Evolutionary conservation across 2,888 invertebrate genomes (phyloP).

Genomic region (Drosophila cracens): DNA sequence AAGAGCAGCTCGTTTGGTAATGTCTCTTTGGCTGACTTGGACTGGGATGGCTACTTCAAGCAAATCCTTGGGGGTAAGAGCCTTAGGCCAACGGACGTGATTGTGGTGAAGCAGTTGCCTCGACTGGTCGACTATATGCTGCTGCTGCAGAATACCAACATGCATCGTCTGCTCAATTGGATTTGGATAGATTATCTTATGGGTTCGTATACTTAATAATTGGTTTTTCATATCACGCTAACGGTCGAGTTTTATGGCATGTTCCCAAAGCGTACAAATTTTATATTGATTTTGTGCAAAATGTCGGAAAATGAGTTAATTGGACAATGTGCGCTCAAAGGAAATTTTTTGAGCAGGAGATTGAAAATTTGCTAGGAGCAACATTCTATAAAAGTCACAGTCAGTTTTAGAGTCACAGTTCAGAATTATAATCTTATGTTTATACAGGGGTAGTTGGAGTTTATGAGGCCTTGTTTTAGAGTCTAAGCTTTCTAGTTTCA

Average conservation of each 20-base stretch:
- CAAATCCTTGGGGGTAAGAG: slow-evolving; percentile 80
- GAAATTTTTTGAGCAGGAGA: not conserved
- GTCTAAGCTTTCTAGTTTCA: not conserved
- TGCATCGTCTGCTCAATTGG: slow-evolving; percentile 80
- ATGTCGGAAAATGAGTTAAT: not conserved
- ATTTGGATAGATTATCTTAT: slow-evolving; percentile 83
- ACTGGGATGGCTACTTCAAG: slow-evolving; percentile 82
- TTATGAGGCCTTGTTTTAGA: not conserved
- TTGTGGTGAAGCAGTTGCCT: slow-evolving; percentile 74
- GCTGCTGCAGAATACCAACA: slow-evolving; percentile 77
- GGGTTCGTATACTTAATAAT: slow-evolving; percentile 66
- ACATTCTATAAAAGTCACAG: not conserved
- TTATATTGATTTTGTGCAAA: not conserved
- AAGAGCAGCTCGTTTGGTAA: slow-evolving; percentile 63
- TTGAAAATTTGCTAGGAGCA: not conserved
- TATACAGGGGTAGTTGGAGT: too few species aligned
- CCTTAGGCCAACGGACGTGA: slow-evolving; percentile 69
- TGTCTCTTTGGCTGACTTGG: slow-evolving; percentile 49
- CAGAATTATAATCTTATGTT: not conserved
- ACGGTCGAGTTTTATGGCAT: not conserved
- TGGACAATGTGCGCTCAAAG: not conserved
- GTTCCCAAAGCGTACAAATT: not conserved
- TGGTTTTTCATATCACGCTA: not conserved
- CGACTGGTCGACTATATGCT: slow-evolving; percentile 76
- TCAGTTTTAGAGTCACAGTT: not conserved